A percentile compares a stretch with the other conserved stretches of the same genome.
phyloP scores from a whole-genome alignment of 2,113 vertebrate genomes.

The Antennarius striatus region DNA sequence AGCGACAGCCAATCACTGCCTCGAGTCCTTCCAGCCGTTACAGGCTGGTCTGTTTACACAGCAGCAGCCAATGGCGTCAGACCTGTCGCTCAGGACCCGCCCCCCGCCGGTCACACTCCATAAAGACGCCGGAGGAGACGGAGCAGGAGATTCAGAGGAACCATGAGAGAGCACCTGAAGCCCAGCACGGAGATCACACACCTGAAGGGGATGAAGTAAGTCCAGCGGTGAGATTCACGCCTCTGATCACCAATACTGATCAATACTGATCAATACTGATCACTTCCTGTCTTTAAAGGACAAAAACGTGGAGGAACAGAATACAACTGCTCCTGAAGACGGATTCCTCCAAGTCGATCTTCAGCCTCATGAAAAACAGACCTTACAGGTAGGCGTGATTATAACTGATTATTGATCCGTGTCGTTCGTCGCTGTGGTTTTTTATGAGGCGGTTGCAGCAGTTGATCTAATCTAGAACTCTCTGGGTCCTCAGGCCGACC shows the following conservation, averaged over 20 bases:
- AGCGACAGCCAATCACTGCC: slow-evolving; percentile 39
- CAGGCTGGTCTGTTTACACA: slow-evolving; percentile 46
- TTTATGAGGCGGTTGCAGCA: neutral
- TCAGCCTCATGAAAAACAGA: slow-evolving; percentile 27
- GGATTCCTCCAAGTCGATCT: slow-evolving; percentile 26
- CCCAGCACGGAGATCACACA: slow-evolving; percentile 37
- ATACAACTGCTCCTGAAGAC: slow-evolving; percentile 63
- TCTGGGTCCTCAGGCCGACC: slow-evolving; percentile 79
- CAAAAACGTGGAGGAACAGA: slow-evolving; percentile 70
- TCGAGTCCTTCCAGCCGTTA: slow-evolving; percentile 25
- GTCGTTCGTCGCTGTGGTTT: neutral
- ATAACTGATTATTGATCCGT: neutral
- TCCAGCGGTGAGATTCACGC: neutral
- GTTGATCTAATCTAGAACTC: no score
- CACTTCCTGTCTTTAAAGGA: slow-evolving; percentile 41
- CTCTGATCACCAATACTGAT: no score
- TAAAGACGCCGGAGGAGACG: slow-evolving; percentile 60
- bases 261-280: neutral
- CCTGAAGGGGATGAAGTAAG: slow-evolving; percentile 57
- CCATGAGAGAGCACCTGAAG: slow-evolving; percentile 55
- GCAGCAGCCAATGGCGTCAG: slow-evolving; percentile 46
- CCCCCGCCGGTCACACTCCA: slow-evolving; percentile 38
- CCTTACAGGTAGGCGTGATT: slow-evolving; percentile 53
- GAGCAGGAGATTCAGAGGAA: slow-evolving; percentile 32
- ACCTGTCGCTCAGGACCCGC: slow-evolving; percentile 17